A percentile compares a stretch with the other conserved stretches of the same genome.
phyloP scores from a whole-genome alignment of 1,140 invertebrate genomes.

The Drosophila pallidifrons region DNA sequence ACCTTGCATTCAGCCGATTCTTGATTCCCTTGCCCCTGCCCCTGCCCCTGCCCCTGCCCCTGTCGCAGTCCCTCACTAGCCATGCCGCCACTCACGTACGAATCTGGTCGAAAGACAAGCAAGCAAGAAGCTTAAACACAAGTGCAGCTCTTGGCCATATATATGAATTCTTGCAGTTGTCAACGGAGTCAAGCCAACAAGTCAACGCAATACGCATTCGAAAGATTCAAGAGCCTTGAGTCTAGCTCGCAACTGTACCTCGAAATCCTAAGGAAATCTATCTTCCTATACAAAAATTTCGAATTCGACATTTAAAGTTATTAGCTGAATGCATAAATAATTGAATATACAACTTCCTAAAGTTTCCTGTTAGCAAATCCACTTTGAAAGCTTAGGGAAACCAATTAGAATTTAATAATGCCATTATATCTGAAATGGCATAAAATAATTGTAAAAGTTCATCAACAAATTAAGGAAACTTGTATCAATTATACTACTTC shows the following conservation, averaged over 20 bases:
- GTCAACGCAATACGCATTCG: slow-evolving; percentile 1
- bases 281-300: neutral
- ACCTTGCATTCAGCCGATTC: slow-evolving; percentile 64
- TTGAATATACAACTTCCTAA: no score
- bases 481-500: no score
- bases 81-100: slow-evolving; percentile 42
- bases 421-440: no score
- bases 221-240: slow-evolving; percentile 9
- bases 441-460: no score
- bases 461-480: no score
- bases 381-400: no score
- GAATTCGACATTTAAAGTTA: no score
- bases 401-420: no score
- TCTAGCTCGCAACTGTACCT: neutral
- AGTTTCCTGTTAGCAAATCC: no score
- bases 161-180: slow-evolving; percentile 46
- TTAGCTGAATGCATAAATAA: no score
- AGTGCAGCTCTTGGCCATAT: slow-evolving; percentile 36
- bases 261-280: neutral
- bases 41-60: neutral
- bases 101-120: slow-evolving; percentile 30
- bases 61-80: neutral
- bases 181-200: neutral
- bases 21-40: neutral
- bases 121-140: slow-evolving; percentile 18